Base-by-base conservation (phyloP, 2,797 vertebrate species). In the Microchirus variegatus region DNA sequence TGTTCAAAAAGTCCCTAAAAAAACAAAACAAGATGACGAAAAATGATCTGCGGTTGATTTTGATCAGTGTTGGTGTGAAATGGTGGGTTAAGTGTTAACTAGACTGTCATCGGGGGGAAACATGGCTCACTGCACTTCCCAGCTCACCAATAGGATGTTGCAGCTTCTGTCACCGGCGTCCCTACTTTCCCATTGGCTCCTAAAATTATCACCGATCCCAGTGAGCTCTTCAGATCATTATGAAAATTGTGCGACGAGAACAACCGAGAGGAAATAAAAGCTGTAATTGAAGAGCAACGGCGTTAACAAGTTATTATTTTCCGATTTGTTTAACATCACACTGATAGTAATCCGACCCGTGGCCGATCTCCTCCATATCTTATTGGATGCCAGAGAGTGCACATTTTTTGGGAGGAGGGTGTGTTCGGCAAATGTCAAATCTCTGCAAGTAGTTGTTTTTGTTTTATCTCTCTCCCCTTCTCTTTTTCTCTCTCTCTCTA, bases 381-480 rank as follows among this genome's bases (percentile, higher is more conserved):
- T 66, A 86, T 89, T 86, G 85, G 84, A 79, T 67, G 68, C 53
- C 3, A 45, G 74, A 37, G 46, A n/a, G 71, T 59, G 73, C 83
- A 83, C 67, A 84, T 85, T 87, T 87, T 87, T 85, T 47, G 66
- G 75, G 74, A 75, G 73, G 72, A 83, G 77, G 78, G 75, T 75
- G 70, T 56, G 53, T 87, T 87, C 78, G 36, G 85, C 74, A 90
- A 89, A 89, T 89, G 86, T 86, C 84, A 87, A 87, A 88, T 83
- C 76, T 87, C 73, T 68, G 84, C 87, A 90, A 90, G 87, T 90
- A 82, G 84, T 90, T 90, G 82, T 90, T 90, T 90, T 90, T 82
- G 84, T 86, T 85, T 76, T 78, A 88, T 88, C 78, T 85, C 77
- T 70, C 71, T 75, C 85, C 64, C 41, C 68, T 58, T 76, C 73